These are phyloP conservation scores for Rhopalosiphum nymphaeae DNA, from an alignment of 2,888 invertebrate genomes.

Conservation along the genomic window DNA sequence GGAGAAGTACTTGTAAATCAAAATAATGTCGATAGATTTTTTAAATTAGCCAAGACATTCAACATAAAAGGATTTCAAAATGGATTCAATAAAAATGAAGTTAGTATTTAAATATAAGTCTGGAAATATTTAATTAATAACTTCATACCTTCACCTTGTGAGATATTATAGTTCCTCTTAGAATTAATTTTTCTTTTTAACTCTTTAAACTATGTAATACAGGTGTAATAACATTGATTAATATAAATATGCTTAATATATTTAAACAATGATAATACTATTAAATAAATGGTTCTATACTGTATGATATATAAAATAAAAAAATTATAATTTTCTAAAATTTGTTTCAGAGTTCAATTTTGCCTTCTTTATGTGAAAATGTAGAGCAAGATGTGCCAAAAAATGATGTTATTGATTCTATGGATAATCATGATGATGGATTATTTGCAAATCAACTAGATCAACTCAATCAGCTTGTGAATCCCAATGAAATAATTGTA, in stretches of 20 bases:
- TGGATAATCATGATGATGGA: conserved; percentile 54
- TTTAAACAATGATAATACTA: background rate
- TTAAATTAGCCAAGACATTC: conserved; percentile 58
- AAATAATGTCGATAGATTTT: conserved; percentile 80
- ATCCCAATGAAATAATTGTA: conserved; percentile 57
- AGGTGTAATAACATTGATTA: background rate
- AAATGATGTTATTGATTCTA: conserved; percentile 52
- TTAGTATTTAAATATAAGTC: conserved; percentile 25
- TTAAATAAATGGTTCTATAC: background rate
- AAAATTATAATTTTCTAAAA: background rate
- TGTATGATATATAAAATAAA: background rate
- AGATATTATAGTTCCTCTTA: background rate
- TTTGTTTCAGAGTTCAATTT: conserved; percentile 52
- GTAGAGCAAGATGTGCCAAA: conserved; percentile 57
- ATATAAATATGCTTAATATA: background rate
- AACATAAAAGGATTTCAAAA: conserved; percentile 59
- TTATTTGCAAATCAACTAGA: conserved; percentile 56
- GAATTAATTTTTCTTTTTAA: background rate
- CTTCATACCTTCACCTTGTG: background rate
- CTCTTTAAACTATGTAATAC: background rate
- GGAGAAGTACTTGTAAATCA: conserved; percentile 76
- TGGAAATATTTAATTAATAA: background rate
- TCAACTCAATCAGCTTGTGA: conserved; percentile 58
- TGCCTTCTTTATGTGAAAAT: conserved; percentile 50
- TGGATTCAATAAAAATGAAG: conserved; percentile 55